phyloP scores from a whole-genome alignment of 2,797 vertebrate species.

The Notoglanidium macrostoma region DNA sequence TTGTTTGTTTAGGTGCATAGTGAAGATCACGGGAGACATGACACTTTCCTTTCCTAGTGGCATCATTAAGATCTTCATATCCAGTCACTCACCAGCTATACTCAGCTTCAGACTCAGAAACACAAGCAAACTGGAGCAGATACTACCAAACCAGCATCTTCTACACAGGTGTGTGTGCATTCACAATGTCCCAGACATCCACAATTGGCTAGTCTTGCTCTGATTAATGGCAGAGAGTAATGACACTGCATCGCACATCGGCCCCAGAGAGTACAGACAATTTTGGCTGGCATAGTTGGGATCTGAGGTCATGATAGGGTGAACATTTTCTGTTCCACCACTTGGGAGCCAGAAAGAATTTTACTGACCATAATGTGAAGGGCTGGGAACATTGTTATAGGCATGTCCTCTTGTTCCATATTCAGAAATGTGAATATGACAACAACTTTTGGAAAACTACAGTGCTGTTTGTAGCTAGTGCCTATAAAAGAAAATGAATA shows the following conservation, averaged over 20 bases:
- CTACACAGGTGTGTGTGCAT: constrained; percentile 80
- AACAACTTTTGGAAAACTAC: neutral
- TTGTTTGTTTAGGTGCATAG: constrained; percentile 85
- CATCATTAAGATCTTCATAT: constrained; percentile 96
- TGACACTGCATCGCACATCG: neutral
- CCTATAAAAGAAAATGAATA: neutral
- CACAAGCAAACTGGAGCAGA: constrained; percentile 89
- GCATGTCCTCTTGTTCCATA: neutral
- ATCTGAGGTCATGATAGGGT: neutral
- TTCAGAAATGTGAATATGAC: neutral
- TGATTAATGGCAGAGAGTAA: neutral
- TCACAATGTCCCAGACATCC: neutral
- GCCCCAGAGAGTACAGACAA: neutral
- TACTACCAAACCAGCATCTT: constrained; percentile 93
- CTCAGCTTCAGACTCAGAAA: constrained; percentile 94
- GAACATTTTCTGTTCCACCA: neutral
- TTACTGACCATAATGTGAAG: neutral
- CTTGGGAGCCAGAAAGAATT: neutral
- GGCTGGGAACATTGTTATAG: neutral
- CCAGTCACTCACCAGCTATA: constrained; percentile 89
- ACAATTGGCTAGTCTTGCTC: neutral
- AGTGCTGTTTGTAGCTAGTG: neutral
- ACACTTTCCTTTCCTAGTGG: constrained; percentile 95
- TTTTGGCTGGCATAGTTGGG: neutral
- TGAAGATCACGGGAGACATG: constrained; percentile 98